Percentiles rank a stretch among this genome's conserved stretches.
Evolutionary conservation across 2,888 invertebrate genomes (phyloP).

Genomic region (Idaea straminata): DNA sequence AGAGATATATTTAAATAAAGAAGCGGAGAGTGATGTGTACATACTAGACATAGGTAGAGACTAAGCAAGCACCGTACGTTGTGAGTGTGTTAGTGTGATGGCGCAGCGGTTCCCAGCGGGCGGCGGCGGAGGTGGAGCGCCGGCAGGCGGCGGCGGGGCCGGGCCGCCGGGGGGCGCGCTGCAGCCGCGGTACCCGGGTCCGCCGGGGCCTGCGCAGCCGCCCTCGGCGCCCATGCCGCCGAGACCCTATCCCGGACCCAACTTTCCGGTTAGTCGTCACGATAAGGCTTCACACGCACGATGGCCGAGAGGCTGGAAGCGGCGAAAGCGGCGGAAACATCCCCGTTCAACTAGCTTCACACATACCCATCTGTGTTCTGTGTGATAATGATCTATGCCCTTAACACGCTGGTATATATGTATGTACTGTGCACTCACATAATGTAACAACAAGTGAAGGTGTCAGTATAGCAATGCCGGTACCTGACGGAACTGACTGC

Average conservation of each 20-base stretch:
- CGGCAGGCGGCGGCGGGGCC: constrained; percentile 66
- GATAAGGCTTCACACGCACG: no score
- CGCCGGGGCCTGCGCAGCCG: constrained; percentile 78
- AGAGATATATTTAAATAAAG: not conserved
- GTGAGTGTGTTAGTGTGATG: constrained; percentile 35
- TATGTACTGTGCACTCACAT: no score
- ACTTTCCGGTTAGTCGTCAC: constrained; percentile 84
- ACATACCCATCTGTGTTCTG: no score
- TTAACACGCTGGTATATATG: no score
- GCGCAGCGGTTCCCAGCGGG: constrained; percentile 64
- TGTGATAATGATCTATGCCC: no score
- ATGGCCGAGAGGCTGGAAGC: no score
- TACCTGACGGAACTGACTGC: no score
- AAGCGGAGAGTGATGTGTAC: constrained; percentile 8
- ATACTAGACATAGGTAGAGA: not conserved
- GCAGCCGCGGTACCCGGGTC: constrained; percentile 62
- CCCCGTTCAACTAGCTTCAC: no score
- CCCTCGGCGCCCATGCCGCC: constrained; percentile 84
- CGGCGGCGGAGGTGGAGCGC: constrained; percentile 57
- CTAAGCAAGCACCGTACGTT: not conserved
- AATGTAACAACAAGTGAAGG: no score
- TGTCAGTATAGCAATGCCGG: no score
- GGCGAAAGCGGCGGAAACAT: no score
- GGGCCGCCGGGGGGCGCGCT: constrained; percentile 65
- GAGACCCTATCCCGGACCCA: constrained; percentile 85